Conservation (phyloP, 2,888 invertebrate genomes). For the Synanthedon vespiformis region DNA sequence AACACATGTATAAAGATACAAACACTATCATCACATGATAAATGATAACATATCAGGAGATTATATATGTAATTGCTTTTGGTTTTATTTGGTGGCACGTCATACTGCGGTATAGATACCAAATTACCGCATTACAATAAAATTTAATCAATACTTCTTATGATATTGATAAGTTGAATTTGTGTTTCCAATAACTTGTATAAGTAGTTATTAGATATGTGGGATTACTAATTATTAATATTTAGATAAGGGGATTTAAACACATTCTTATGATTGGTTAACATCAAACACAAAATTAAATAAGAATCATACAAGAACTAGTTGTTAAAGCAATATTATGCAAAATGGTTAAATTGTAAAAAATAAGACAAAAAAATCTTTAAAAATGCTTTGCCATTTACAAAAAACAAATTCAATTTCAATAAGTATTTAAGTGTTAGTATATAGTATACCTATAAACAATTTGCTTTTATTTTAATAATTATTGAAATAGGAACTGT, state of each 20-base stretch:
- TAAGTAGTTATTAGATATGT: background rate
- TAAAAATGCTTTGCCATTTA: no score
- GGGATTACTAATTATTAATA: background rate
- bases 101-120: slow-evolving; percentile 57
- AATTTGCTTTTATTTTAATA: no score
- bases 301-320: background rate
- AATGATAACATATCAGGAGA: slow-evolving; percentile 13
- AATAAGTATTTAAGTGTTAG: no score
- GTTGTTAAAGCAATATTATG: no score
- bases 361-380: no score
- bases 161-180: background rate
- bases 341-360: no score
- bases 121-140: slow-evolving; percentile 52
- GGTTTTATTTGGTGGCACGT: slow-evolving; percentile 32
- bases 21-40: background rate
- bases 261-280: background rate
- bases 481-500: no score
- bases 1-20: background rate
- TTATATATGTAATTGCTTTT: slow-evolving; percentile 39
- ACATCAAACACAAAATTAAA: background rate
- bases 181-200: background rate
- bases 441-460: no score
- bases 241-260: slow-evolving; percentile 2
- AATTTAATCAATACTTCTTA: slow-evolving; percentile 27
- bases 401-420: no score